Base-by-base conservation (phyloP, 2,797 vertebrate species). In the Bufotes viridis region DNA sequence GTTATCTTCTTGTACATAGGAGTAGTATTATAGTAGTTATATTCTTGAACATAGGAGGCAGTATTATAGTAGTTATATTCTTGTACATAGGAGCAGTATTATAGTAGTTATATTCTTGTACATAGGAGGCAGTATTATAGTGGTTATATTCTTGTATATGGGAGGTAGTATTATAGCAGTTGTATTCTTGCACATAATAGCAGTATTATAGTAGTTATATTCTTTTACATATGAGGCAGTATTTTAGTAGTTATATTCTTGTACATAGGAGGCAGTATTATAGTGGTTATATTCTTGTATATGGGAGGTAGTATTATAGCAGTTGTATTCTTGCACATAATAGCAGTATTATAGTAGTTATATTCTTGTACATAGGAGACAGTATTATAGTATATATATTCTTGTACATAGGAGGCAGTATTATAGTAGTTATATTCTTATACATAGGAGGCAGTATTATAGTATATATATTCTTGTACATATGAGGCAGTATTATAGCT, bases 21-120 rank as follows among this genome's bases (percentile, higher is more conserved):
- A 2, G 69, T 5, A 70, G 69, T 70, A 70, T 70, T 70, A 70
- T 70, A 70, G 69, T 34, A 70, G 69, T 34, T 70, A 70, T 70
- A 70, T 70, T 70, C 69, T 34, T 70, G 69, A 34, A 70, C 15
- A 70, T 69, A 29, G 67, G 24, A 1, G 60, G 60, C 13, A 69
- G 67, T 69, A 26, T 26, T 69, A 69, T 69, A 69, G 67, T 69
- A 69, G 63, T 65, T 65, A 24, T 65, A 65, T 65, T 65, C 63
- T 24, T 65, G n/a, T 65, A 63, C 60, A 63, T 69, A 69, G 67
- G 67, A 14, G 67, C 26, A 69, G 67, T 69, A 69, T 69, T 69
- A 69, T 69, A 69, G 67, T 69, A 69, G 24, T 69, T 69, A 69
- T 69, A 69, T 69, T 69, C 67, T 69, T 69, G 67, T 69, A 69